Evolutionary conservation across 2,888 invertebrate genomes (phyloP).

Genomic region (Lithophane socia): DNA sequence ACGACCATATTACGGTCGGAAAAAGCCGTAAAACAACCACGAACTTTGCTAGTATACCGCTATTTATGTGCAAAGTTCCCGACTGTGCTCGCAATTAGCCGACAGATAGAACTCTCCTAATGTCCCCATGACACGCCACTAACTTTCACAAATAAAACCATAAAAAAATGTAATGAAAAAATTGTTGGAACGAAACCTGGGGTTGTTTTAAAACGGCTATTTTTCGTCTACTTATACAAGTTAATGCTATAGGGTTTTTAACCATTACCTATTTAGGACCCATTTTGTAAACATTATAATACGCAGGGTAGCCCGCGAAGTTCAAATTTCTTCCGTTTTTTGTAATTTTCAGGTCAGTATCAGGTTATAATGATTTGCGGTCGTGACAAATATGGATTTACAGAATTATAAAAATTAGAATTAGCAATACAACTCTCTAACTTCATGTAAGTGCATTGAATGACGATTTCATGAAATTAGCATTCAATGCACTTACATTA

Average conservation of each 20-base stretch:
- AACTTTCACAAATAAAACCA: conserved; percentile 48
- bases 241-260: neutral
- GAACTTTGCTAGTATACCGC: conserved; percentile 60
- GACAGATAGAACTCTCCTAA: conserved; percentile 59
- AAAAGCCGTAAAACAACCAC: conserved; percentile 50
- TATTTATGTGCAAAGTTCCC: conserved; percentile 66
- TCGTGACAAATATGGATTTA: no score
- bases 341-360: no score
- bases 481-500: no score
- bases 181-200: conserved; percentile 15
- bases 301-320: neutral
- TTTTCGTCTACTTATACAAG: neutral
- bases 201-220: neutral
- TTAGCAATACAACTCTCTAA: no score
- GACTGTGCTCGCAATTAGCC: conserved; percentile 58
- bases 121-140: conserved; percentile 56
- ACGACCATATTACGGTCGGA: conserved; percentile 41
- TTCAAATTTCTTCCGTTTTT: no score
- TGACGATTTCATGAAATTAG: no score
- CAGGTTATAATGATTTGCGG: no score
- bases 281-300: neutral
- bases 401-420: no score
- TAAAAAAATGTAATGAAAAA: conserved; percentile 41
- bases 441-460: no score
- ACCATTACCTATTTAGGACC: neutral